Evolutionary conservation across 2,888 invertebrate genomes (phyloP).

Genomic region (Pecten maximus): DNA sequence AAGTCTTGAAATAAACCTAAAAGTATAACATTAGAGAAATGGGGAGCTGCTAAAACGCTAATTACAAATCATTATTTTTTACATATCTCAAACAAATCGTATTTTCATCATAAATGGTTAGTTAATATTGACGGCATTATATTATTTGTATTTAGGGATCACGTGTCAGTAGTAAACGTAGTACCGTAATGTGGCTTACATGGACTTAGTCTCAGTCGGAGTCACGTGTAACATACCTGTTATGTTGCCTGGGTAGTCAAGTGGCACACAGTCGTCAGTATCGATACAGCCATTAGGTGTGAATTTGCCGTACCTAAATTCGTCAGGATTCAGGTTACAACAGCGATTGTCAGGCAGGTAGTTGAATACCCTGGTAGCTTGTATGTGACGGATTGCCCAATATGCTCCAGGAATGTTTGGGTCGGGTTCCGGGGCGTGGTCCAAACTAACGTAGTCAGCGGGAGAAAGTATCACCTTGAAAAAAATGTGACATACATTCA

Average conservation of each 20-base stretch:
- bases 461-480: constrained; percentile 53
- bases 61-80: too few species aligned
- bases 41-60: too few species aligned
- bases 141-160: too few species aligned
- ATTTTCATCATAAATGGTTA: too few species aligned
- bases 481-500: too few species aligned
- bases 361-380: constrained; percentile 45
- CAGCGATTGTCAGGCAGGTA: constrained; percentile 51
- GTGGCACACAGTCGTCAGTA: constrained; percentile 42
- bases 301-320: constrained; percentile 31
- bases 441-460: constrained; percentile 52
- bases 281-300: constrained; percentile 49
- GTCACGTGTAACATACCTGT: constrained; percentile 36
- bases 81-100: too few species aligned
- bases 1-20: too few species aligned
- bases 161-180: too few species aligned
- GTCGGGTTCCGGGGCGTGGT: constrained; percentile 52
- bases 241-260: constrained; percentile 41
- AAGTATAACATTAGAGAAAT: too few species aligned
- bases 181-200: too few species aligned
- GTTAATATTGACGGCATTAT: too few species aligned
- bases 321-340: constrained; percentile 53
- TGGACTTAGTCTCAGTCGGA: too few species aligned
- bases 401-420: constrained; percentile 47
- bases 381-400: constrained; percentile 50